Evolutionary conservation across 2,888 invertebrate genomes (phyloP).

Genomic region (Eupithecia centaureata): DNA sequence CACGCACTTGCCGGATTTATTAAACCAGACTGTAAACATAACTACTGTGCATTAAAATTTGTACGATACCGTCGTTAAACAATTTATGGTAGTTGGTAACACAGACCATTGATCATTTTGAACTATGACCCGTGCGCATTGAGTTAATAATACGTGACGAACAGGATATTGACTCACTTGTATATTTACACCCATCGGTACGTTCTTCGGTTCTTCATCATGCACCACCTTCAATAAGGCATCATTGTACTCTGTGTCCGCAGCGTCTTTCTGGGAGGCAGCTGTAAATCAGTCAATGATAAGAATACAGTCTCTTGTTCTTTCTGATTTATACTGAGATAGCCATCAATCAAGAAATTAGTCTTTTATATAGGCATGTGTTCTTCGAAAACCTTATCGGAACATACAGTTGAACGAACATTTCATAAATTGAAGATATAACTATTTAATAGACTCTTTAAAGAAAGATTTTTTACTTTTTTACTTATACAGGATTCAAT

Average conservation of each 20-base stretch:
- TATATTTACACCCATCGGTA: constrained; percentile 74
- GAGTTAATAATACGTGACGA: no score
- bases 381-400: not conserved
- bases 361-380: not conserved
- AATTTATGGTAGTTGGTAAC: constrained; percentile 1
- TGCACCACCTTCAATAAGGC: constrained; percentile 73
- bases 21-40: not conserved
- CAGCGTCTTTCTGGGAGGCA: constrained; percentile 55
- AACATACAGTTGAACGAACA: no score
- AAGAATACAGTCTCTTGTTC: not conserved
- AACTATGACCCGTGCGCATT: constrained; percentile 27
- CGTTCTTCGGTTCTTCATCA: constrained; percentile 76
- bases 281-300: constrained; percentile 51
- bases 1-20: not conserved
- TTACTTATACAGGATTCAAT: no score
- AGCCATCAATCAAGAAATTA: not conserved
- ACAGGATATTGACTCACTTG: constrained; percentile 56
- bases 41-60: not conserved
- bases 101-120: constrained; percentile 7
- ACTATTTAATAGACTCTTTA: no score
- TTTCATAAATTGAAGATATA: no score
- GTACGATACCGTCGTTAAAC: constrained; percentile 5
- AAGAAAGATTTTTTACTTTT: no score
- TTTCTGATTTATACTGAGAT: not conserved
- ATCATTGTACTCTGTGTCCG: constrained; percentile 71